phyloP scores from a whole-genome alignment of 1,140 invertebrate genomes.

The Drosophila kurseongensis region DNA sequence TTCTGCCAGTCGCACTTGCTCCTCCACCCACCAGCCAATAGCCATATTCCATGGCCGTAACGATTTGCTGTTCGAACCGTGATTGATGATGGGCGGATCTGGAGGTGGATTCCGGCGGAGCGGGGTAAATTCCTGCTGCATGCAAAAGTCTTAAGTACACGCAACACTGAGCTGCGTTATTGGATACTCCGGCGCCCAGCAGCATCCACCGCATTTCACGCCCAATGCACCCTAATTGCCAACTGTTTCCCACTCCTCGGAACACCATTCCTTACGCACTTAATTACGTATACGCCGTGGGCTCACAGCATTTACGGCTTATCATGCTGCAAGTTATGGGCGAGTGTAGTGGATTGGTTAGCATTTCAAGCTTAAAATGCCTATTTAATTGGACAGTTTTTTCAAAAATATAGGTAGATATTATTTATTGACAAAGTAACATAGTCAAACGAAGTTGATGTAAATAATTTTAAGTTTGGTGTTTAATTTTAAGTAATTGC shows the following conservation, averaged over 20 bases:
- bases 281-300: conserved; percentile 11
- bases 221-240: conserved; percentile 13
- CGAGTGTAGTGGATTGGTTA: background rate
- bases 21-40: background rate
- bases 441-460: no score
- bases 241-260: background rate
- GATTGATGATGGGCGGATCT: conserved; percentile 29
- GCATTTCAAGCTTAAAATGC: no score
- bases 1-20: background rate
- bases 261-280: background rate
- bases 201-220: background rate
- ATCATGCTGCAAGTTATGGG: background rate
- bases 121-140: background rate
- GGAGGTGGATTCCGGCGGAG: background rate
- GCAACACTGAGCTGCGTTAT: conserved; percentile 24
- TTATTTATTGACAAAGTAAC: no score
- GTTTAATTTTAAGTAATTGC: no score
- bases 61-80: conserved; percentile 36
- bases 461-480: no score
- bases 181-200: conserved; percentile 1
- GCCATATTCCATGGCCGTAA: conserved; percentile 1
- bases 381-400: no score
- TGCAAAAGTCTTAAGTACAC: conserved; percentile 18
- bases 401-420: no score
- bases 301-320: background rate